Evolutionary conservation across 1,140 invertebrate species (phyloP), one percentile per base, ranked within the genome.

Genomic region (Euschistus heros): DNA sequence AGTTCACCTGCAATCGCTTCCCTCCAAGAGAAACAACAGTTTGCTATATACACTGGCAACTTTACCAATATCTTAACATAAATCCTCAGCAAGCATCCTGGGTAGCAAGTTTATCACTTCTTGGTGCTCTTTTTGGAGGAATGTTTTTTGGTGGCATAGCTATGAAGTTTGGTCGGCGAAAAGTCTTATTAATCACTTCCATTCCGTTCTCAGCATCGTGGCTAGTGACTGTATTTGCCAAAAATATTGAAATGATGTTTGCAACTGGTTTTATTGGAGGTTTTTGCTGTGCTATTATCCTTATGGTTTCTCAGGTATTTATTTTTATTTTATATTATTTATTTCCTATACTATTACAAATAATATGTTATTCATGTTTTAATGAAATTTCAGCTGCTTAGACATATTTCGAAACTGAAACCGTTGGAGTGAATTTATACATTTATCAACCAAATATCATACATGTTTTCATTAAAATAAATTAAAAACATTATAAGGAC

Each of bases 1-100:
- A 89, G 85, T 70, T 89, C 87, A 15, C 89, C 89, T 17, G 88
- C 88, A 3, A 81, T 91, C 44, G 87, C 86, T n/a, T 90, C 88
- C 0, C 82, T 91, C 69, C 83, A 89, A 72, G 83, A 87, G 70
- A 79, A 77, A 65, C 76, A 80, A 69, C 71, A 74, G 72, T 69
- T 68, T 24, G 69, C 68, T 26, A 26, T 68, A 14, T 63, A 64
- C 47, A 68, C 68, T 6, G 69, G 68, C 7, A 68, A 72, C 6
- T 72, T 68, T 52, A 72, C 66, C 37, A 68, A 68, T 65, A 74
- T 82, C 67, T 84, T 87, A 72, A 80, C 81, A 10, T 89, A 54
- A 84, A 80, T 54, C 79, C 82, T 62, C 87, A 91, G 74, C 83
- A 90, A 74, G 87, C 86, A 5, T 89, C 86, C 50, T 91, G 88